Percentiles rank a stretch among this genome's conserved stretches.
These are phyloP conservation scores for Sylvicola cinctus DNA, from an alignment of 2,888 invertebrate genomes.

Conservation along the genomic window DNA sequence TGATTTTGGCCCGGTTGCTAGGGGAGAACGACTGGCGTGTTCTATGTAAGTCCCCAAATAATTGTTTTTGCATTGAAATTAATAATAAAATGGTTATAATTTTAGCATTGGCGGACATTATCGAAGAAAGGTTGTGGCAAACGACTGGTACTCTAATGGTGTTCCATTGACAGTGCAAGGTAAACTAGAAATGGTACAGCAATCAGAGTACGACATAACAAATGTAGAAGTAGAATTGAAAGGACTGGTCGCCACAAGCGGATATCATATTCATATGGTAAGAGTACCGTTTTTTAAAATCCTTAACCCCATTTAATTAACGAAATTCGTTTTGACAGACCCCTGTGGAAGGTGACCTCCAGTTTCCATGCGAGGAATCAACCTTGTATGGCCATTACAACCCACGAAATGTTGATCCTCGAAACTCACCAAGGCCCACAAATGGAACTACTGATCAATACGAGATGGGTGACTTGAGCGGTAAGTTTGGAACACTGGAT, in stretches of 20 bases:
- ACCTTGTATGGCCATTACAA: slow-evolving; percentile 75
- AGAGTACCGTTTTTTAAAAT: slow-evolving; percentile 12
- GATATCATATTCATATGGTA: slow-evolving; percentile 70
- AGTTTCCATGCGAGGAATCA: slow-evolving; percentile 71
- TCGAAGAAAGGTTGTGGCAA: slow-evolving; percentile 63
- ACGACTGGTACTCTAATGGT: slow-evolving; percentile 77
- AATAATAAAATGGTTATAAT: slow-evolving; percentile 8
- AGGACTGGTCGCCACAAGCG: slow-evolving; percentile 42
- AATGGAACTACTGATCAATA: slow-evolving; percentile 68
- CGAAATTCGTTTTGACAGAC: slow-evolving; percentile 30
- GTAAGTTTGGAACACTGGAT: slow-evolving; percentile 63
- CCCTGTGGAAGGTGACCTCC: slow-evolving; percentile 59
- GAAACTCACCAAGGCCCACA: slow-evolving; percentile 34
- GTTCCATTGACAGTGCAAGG: slow-evolving; percentile 41
- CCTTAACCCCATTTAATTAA: background rate
- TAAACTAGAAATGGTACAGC: slow-evolving; percentile 63
- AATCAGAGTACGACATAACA: slow-evolving; percentile 66
- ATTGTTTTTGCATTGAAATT: background rate
- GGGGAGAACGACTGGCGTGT: slow-evolving; percentile 78
- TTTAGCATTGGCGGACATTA: slow-evolving; percentile 50
- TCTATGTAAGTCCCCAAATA: slow-evolving; percentile 41
- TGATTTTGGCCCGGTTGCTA: slow-evolving; percentile 67
- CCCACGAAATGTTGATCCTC: slow-evolving; percentile 49
- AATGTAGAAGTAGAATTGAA: slow-evolving; percentile 57
- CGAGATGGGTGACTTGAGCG: slow-evolving; percentile 67